Evolutionary conservation across 2,797 vertebrate genomes (phyloP), one percentile per base, ranked within the genome.

Genomic region (Hippoglossus hippoglossus): DNA sequence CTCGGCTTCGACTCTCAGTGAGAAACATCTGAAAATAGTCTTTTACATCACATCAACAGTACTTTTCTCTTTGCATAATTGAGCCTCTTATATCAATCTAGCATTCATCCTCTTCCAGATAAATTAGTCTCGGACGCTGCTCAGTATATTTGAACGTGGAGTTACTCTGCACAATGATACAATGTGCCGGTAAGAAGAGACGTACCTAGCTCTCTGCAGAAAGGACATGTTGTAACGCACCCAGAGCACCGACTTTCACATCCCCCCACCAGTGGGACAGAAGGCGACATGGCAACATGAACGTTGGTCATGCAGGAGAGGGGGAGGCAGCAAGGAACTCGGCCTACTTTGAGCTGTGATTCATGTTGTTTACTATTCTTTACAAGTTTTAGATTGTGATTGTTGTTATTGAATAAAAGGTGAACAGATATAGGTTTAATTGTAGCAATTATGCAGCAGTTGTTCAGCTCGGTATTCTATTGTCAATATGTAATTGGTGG

Each of bases 231-330:
- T 77, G 61, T 47, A 71, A 64, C 56, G 50, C 68, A 72, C 71
- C 63, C 71, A 31, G 18, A 72, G 79, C 79, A 47, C 28, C 9
- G 64, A 77, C 69, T 41, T 76, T 75, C 79, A 84, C 81, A 71
- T 84, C 87, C 84, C 84, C 86, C 86, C 84, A 82, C 79, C 62
- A 82, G 70, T 75, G 80, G 83, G 73, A 81, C 86, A 88, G 86
- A 87, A 86, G 84, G 87, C 75, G 81, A 63, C 70, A 73, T 77
- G 79, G 83, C 85, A 81, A 76, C 73, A 53, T 77, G 76, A 85
- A 72, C n/a, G 77, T 70, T 87, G 85, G 70, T 84, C 75, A 81
- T 80, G 83, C 71, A 74, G 80, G 63, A 80, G 63, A 77, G 63
- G 65, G 57, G 72, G 70, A 73, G 64, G 75, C 57, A 47, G 64